Conservation (phyloP, 2,888 invertebrate genomes). For the Drosophila melanosoma region DNA sequence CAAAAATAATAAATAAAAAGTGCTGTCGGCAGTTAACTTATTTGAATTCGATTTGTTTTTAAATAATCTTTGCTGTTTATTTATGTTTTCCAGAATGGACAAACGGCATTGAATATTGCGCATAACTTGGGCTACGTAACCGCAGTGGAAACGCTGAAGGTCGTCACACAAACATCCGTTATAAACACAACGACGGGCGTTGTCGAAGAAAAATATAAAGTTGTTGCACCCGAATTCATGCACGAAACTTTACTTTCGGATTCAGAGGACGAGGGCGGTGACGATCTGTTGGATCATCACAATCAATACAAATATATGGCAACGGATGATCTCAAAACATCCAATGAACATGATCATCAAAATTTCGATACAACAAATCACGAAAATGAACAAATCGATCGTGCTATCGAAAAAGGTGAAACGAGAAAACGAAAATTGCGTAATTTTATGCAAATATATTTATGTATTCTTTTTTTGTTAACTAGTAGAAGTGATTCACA, state of each 20-base stretch:
- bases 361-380: slow-evolving; percentile 88
- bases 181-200: slow-evolving; percentile 86
- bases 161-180: slow-evolving; percentile 92
- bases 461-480: neutral
- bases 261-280: slow-evolving; percentile 99
- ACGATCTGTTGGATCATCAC: slow-evolving; percentile 87
- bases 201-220: slow-evolving; percentile 97
- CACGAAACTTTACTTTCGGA: slow-evolving; percentile 99
- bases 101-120: slow-evolving; percentile 98
- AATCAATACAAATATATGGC: slow-evolving; percentile 92
- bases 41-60: neutral
- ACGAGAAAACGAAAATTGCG: neutral
- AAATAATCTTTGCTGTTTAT: neutral
- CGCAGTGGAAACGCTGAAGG: slow-evolving; percentile 97
- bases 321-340: slow-evolving; percentile 91
- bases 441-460: neutral
- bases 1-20: neutral
- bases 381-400: slow-evolving; percentile 86
- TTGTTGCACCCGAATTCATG: slow-evolving; percentile 99
- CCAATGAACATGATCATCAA: slow-evolving; percentile 90
- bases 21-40: neutral
- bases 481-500: slow-evolving; percentile 22
- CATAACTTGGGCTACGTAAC: slow-evolving; percentile 98
- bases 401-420: slow-evolving; percentile 52
- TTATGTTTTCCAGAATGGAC: slow-evolving; percentile 90